phyloP scores from a whole-genome alignment of 2,797 vertebrate species.

The Gephyroberyx darwinii region DNA sequence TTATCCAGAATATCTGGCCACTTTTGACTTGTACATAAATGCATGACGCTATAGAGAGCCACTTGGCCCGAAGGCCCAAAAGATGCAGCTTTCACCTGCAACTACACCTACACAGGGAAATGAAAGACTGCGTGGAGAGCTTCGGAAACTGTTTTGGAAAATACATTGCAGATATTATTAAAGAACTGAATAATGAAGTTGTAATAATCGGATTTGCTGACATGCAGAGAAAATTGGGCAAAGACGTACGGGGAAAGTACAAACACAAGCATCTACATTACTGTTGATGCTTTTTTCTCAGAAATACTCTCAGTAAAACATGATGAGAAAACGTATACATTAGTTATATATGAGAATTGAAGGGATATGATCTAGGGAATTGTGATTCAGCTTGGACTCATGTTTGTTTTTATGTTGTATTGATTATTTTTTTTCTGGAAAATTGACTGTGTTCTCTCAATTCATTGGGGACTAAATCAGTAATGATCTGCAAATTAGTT shows the following conservation, averaged over 20 bases:
- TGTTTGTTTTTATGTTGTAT: conserved; percentile 42
- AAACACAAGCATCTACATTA: conserved; percentile 28
- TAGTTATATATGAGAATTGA: conserved; percentile 26
- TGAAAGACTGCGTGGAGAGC: conserved; percentile 32
- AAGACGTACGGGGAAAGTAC: conserved; percentile 36
- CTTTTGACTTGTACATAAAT: conserved; percentile 62
- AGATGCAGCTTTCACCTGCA: conserved; percentile 25
- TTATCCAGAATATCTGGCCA: conserved; percentile 39
- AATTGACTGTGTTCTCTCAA: conserved; percentile 1
- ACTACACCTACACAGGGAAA: conserved; percentile 7
- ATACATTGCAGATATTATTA: conserved; percentile 48
- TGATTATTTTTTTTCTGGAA: conserved; percentile 30
- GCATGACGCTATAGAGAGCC: conserved; percentile 46
- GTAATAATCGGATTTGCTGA: conserved; percentile 19
- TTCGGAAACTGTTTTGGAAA: conserved; percentile 29
- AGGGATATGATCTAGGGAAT: conserved; percentile 7
- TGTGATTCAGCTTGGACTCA: conserved; percentile 28
- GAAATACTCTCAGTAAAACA: conserved; percentile 27
- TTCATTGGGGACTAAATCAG: conserved; percentile 14
- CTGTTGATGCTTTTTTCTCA: conserved; percentile 21
- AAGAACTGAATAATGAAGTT: conserved; percentile 14
- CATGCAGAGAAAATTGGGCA: conserved; percentile 3
- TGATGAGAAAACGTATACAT: conserved; percentile 8
- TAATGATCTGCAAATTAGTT: conserved; percentile 18
- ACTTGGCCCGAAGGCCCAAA: background rate